Evolutionary conservation across 2,113 vertebrate species (phyloP).

Genomic region (Bufo bufo): DNA sequence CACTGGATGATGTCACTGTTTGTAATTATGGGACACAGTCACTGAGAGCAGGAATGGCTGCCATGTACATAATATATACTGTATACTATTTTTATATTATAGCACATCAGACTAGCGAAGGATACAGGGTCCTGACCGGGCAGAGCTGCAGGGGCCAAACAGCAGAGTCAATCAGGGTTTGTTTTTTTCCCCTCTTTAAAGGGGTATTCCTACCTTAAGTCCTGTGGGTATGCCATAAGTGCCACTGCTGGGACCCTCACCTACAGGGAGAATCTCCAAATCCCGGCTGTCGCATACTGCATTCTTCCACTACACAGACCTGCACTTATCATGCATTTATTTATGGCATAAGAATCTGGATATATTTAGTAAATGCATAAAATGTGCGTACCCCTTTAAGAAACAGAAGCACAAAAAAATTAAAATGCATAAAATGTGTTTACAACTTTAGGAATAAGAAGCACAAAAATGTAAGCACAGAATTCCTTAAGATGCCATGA

Average conservation of each 20-base stretch:
- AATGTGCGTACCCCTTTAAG: not conserved
- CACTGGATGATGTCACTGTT: not conserved
- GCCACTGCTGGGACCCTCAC: not conserved
- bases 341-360: too few species aligned
- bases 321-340: too few species aligned
- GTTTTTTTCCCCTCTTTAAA: not conserved
- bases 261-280: too few species aligned
- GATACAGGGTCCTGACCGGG: not conserved
- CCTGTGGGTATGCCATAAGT: not conserved
- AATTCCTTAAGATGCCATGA: too few species aligned
- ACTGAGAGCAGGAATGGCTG: not conserved
- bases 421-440: not conserved
- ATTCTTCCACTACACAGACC: too few species aligned
- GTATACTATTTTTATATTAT: conserved; percentile 36
- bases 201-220: not conserved
- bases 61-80: not conserved
- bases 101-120: not conserved
- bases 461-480: not conserved
- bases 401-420: not conserved
- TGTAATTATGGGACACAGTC: not conserved
- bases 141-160: not conserved
- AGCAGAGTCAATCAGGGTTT: not conserved
- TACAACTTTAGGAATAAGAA: not conserved
- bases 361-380: too few species aligned
- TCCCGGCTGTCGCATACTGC: too few species aligned